A percentile compares a stretch with the other conserved stretches of the same genome.
phyloP scores from a whole-genome alignment of 2,113 vertebrate genomes.

The Alosa alosa region DNA sequence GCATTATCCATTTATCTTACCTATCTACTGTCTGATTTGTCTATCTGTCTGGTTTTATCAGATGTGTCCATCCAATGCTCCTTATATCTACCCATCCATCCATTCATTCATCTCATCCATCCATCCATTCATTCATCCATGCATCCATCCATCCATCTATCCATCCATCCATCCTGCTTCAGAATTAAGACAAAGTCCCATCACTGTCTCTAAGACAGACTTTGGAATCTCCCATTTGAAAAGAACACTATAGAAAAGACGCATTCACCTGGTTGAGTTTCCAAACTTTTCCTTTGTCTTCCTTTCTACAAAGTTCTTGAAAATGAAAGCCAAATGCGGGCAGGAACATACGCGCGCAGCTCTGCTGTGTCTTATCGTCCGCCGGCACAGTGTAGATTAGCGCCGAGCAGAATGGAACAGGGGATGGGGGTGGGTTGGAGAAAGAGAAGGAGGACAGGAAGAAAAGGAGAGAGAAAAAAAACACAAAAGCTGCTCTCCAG shows the following conservation, averaged over 20 bases:
- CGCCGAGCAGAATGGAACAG: conserved; percentile 57
- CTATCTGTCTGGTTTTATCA: not conserved
- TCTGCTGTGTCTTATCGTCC: conserved; percentile 55
- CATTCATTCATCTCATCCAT: not conserved
- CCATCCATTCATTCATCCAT: not conserved
- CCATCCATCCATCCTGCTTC: not conserved
- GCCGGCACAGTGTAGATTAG: conserved; percentile 71
- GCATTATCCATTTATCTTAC: not conserved
- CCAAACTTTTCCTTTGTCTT: conserved; percentile 23
- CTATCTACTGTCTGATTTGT: not conserved
- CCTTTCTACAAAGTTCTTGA: conserved; percentile 58
- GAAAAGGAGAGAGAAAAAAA: conserved; percentile 28
- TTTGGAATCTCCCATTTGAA: conserved; percentile 49
- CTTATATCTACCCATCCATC: not conserved
- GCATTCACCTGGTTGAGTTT: conserved; percentile 47
- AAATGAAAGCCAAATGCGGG: conserved; percentile 37
- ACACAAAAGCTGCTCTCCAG: conserved; percentile 69
- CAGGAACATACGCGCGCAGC: not conserved
- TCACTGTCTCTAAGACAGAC: conserved; percentile 42
- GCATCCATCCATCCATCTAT: not conserved
- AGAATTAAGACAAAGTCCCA: conserved; percentile 33
- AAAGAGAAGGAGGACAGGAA: conserved; percentile 49
- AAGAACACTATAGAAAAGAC: not conserved
- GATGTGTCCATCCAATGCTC: not conserved
- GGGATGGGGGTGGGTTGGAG: not conserved